Percentiles rank a stretch among this genome's conserved stretches.
phyloP scores from a whole-genome alignment of 1,140 invertebrate species.

The Pogonus chalceus region DNA sequence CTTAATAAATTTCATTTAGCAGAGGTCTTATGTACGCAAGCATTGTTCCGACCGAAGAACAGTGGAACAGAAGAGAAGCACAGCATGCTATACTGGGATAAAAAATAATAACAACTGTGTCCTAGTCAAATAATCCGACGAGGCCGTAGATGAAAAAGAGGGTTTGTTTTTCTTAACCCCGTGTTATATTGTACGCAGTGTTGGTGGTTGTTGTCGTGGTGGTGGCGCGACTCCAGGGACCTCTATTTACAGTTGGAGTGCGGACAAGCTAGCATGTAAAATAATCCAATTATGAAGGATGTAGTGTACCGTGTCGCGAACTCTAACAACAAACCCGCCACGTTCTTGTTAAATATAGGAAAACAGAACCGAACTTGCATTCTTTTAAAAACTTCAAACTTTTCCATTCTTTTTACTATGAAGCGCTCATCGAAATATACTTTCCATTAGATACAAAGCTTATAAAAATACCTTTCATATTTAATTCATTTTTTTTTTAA shows the following conservation, averaged over 20 bases:
- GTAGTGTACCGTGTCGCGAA: background rate
- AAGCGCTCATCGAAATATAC: too few species aligned
- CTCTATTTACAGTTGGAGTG: background rate
- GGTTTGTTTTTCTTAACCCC: background rate
- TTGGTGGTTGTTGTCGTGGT: background rate
- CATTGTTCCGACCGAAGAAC: background rate
- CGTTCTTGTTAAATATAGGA: too few species aligned
- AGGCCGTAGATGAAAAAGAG: background rate
- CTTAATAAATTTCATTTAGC: background rate
- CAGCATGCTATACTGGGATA: background rate
- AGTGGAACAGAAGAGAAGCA: background rate
- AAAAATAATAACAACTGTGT: background rate
- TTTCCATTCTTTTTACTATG: too few species aligned
- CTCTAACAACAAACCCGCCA: background rate
- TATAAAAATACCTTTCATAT: too few species aligned
- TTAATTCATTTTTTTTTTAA: too few species aligned
- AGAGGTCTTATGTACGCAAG: background rate
- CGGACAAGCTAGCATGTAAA: background rate
- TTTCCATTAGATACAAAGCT: too few species aligned
- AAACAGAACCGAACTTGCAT: too few species aligned
- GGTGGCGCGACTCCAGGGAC: background rate
- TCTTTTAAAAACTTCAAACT: too few species aligned
- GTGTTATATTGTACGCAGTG: background rate
- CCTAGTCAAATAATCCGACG: background rate
- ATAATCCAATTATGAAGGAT: constrained; percentile 6